phyloP scores from a whole-genome alignment of 2,888 invertebrate species.

The Caenorhabditis sinica region DNA sequence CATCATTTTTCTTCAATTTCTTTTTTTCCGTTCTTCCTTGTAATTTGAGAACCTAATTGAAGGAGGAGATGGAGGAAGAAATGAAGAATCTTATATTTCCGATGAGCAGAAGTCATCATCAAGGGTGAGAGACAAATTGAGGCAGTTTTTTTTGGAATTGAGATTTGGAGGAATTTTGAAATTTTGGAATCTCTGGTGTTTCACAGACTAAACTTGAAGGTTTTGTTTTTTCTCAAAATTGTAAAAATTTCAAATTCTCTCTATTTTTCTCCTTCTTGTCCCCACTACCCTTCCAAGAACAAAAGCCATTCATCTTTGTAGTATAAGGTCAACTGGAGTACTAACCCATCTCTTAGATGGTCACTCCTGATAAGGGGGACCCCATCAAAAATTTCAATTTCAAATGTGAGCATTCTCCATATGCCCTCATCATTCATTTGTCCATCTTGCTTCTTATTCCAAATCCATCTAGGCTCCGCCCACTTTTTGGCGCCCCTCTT shows the following conservation, averaged over 20 bases:
- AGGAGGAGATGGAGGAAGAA: too few species aligned
- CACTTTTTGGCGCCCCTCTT: not conserved
- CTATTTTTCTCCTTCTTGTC: too few species aligned
- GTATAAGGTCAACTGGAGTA: not conserved
- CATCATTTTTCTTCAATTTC: not conserved
- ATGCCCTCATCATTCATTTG: slow-evolving; percentile 10
- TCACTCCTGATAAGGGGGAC: not conserved
- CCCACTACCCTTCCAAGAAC: too few species aligned
- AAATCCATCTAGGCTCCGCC: slow-evolving; percentile 2
- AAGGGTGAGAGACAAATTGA: not conserved
- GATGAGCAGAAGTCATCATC: not conserved
- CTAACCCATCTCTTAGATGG: slow-evolving; percentile 1
- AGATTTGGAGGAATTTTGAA: not conserved
- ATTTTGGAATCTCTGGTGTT: not conserved
- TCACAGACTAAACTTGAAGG: too few species aligned
- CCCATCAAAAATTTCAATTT: too few species aligned
- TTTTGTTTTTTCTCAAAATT: not conserved
- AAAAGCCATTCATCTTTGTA: slow-evolving; percentile 9
- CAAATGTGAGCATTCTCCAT: slow-evolving; percentile 4
- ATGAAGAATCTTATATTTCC: slow-evolving; percentile 19
- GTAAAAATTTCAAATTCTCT: not conserved
- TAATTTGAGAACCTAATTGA: slow-evolving; percentile 28
- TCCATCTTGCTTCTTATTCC: not conserved
- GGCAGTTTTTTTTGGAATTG: not conserved
- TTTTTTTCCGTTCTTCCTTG: slow-evolving; percentile 2